Percentiles rank a stretch among this genome's conserved stretches.
Evolutionary conservation across 2,888 invertebrate species (phyloP).

Genomic region (Neria commutata): DNA sequence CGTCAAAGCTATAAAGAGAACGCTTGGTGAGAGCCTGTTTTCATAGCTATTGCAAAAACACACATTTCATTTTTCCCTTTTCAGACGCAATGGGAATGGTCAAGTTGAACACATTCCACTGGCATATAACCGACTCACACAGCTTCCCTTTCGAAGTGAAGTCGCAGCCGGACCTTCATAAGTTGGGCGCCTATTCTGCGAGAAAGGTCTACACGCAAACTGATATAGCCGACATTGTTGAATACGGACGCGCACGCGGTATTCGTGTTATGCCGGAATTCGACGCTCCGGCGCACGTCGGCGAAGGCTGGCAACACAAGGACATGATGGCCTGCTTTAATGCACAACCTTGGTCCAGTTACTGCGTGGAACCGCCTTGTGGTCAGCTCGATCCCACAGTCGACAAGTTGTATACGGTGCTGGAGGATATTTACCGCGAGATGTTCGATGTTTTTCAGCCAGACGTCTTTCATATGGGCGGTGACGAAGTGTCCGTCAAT

Average conservation of each 20-base stretch:
- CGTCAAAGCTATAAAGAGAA: constrained; percentile 73
- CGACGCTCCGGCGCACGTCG: constrained; percentile 89
- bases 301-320: constrained; percentile 82
- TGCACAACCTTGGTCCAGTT: constrained; percentile 75
- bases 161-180: constrained; percentile 73
- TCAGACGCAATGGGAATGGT: constrained; percentile 86
- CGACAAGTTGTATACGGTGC: constrained; percentile 71
- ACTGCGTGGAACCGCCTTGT: constrained; percentile 84
- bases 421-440: constrained; percentile 76
- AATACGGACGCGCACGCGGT: constrained; percentile 76
- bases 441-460: constrained; percentile 68
- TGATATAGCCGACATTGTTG: constrained; percentile 67
- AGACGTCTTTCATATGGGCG: constrained; percentile 88
- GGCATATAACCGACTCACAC: constrained; percentile 93
- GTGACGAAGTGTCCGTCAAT: constrained; percentile 72
- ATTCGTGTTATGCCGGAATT: constrained; percentile 90
- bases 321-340: constrained; percentile 72
- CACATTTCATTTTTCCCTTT: constrained; percentile 13
- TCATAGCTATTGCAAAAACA: background rate
- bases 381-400: constrained; percentile 81
- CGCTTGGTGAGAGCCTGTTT: constrained; percentile 66
- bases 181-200: constrained; percentile 79
- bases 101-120: constrained; percentile 93
- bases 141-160: constrained; percentile 88
- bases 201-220: constrained; percentile 70